Evolutionary conservation across 2,113 vertebrate genomes (phyloP).

Genomic region (Malurus cyaneus): DNA sequence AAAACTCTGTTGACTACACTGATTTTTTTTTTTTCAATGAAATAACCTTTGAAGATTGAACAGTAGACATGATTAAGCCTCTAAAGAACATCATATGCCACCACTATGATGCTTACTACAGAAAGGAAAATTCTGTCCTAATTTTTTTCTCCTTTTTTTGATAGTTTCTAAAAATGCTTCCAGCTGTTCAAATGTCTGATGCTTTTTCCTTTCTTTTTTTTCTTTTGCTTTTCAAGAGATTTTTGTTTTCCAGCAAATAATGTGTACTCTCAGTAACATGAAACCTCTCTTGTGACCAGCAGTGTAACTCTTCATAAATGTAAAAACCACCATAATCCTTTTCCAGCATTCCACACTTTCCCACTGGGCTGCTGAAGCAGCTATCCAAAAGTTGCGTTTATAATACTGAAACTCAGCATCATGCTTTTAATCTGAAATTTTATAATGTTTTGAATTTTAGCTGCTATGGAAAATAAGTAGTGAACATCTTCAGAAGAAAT

Average conservation of each 20-base stretch:
- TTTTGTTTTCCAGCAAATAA: constrained; percentile 55
- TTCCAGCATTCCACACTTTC: constrained; percentile 49
- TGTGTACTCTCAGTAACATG: constrained; percentile 44
- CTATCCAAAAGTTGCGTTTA: not conserved
- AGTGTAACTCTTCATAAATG: constrained; percentile 38
- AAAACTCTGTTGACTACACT: not conserved
- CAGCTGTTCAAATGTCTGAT: constrained; percentile 57
- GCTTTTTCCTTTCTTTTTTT: not conserved
- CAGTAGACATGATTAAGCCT: constrained; percentile 21
- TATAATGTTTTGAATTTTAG: constrained; percentile 7
- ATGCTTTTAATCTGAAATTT: constrained; percentile 18
- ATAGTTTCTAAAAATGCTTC: constrained; percentile 50
- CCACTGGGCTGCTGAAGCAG: constrained; percentile 23
- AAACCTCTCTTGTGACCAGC: constrained; percentile 52
- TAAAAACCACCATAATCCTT: constrained; percentile 51
- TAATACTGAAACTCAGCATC: not conserved
- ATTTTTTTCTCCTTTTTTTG: not conserved
- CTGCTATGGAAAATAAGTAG: constrained; percentile 24
- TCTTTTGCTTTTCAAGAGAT: not conserved
- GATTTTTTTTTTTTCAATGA: not conserved
- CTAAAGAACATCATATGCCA: not conserved
- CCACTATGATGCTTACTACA: not conserved
- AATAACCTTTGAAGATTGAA: constrained; percentile 31
- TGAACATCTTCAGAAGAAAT: constrained; percentile 23
- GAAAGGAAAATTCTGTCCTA: constrained; percentile 41